These are phyloP conservation scores for Drosophila subpulchrella DNA, from an alignment of 1,140 invertebrate genomes.

Conservation along the genomic window DNA sequence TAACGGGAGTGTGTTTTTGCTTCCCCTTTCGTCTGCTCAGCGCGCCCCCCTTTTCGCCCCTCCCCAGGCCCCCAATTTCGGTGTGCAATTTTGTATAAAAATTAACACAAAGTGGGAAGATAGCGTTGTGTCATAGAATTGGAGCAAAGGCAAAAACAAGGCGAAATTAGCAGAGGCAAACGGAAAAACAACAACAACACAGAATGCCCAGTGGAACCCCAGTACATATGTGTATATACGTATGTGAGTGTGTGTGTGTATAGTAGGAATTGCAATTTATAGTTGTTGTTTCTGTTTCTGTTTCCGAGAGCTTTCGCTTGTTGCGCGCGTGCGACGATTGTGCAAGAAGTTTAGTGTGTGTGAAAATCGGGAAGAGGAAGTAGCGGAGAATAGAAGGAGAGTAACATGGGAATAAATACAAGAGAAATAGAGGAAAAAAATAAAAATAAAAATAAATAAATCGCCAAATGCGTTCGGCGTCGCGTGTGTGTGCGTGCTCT, in stretches of 20 bases:
- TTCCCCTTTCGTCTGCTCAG: background rate
- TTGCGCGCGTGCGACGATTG: slow-evolving; percentile 72
- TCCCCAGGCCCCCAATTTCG: slow-evolving; percentile 18
- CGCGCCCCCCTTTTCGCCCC: background rate
- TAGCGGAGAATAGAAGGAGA: slow-evolving; percentile 45
- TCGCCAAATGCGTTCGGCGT: slow-evolving; percentile 60
- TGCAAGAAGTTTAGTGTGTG: slow-evolving; percentile 62
- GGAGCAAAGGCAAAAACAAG: slow-evolving; percentile 60
- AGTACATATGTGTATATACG: slow-evolving; percentile 22
- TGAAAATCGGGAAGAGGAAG: slow-evolving; percentile 43
- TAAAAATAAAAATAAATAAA: slow-evolving; percentile 49
- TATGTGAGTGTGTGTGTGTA: slow-evolving; percentile 44
- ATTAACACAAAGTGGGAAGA: slow-evolving; percentile 47
- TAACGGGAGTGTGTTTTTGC: slow-evolving; percentile 49
- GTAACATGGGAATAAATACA: slow-evolving; percentile 33
- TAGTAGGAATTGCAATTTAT: slow-evolving; percentile 78
- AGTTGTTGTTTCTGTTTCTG: slow-evolving; percentile 43
- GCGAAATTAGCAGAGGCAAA: slow-evolving; percentile 53
- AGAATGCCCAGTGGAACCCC: slow-evolving; percentile 25
- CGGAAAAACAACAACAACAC: slow-evolving; percentile 54
- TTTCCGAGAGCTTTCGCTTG: slow-evolving; percentile 74
- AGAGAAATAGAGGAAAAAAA: slow-evolving; percentile 46
- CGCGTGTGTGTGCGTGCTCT: slow-evolving; percentile 42
- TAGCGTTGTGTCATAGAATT: slow-evolving; percentile 75
- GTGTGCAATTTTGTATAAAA: slow-evolving; percentile 63